A percentile compares a stretch with the other conserved stretches of the same genome.
Evolutionary conservation across 2,797 vertebrate species (phyloP).

Genomic region (Vultur gryphus): DNA sequence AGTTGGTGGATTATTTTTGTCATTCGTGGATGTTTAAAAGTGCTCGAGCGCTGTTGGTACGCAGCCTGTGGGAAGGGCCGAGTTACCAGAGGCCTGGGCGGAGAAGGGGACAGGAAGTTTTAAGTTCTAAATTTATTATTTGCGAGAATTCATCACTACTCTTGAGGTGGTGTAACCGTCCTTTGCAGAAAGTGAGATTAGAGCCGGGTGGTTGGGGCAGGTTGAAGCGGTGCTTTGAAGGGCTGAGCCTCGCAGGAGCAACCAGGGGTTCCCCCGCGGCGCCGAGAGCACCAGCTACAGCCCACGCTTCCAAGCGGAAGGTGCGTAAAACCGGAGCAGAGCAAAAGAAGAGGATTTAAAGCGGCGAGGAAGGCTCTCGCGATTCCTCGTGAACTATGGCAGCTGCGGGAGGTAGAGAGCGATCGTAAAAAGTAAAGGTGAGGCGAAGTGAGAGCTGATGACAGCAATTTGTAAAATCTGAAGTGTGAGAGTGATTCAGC

Average conservation of each 20-base stretch:
- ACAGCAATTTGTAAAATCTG: fast-evolving
- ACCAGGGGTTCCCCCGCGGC: fast-evolving
- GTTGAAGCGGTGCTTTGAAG: too few relatives aligned
- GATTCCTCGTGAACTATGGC: fast-evolving
- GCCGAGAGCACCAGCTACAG: fast-evolving
- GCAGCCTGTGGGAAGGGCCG: background rate
- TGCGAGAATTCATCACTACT: fast-evolving
- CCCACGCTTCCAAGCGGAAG: background rate
- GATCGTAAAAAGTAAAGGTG: background rate
- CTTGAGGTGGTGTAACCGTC: fast-evolving
- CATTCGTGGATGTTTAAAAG: background rate
- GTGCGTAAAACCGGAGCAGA: background rate
- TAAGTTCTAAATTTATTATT: background rate
- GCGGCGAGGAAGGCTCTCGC: background rate
- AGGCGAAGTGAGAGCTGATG: background rate
- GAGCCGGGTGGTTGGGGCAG: background rate
- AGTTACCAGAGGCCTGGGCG: background rate
- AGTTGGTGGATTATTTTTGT: background rate
- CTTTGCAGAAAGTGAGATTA: fast-evolving
- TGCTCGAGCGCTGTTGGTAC: fast-evolving
- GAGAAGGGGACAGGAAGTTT: background rate
- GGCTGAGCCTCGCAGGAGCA: fast-evolving
- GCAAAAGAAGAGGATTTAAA: background rate
- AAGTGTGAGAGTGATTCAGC: background rate
- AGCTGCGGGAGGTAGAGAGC: background rate